Conservation (phyloP, 2,888 invertebrate species). For the Caenorhabditis parvicauda region DNA sequence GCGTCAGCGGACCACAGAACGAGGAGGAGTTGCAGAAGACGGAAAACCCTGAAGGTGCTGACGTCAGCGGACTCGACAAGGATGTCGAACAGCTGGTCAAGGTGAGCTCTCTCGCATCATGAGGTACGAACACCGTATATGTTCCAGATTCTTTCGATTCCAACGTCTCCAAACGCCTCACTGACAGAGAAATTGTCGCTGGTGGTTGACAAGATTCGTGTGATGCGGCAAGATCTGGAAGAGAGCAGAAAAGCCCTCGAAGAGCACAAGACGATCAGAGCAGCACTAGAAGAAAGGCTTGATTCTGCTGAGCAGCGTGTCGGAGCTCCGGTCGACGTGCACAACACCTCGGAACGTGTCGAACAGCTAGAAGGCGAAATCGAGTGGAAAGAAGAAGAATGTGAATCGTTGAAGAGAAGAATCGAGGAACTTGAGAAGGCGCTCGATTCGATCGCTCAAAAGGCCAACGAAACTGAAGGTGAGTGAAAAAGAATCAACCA, state of each 20-base stretch:
- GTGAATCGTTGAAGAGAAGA: conserved; percentile 28
- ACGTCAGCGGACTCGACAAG: background rate
- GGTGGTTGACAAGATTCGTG: conserved; percentile 15
- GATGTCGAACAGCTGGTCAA: background rate
- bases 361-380: conserved; percentile 33
- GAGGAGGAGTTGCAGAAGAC: background rate
- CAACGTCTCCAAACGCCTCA: conserved; percentile 8
- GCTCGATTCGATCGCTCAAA: conserved; percentile 22
- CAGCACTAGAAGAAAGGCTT: conserved; percentile 28
- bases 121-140: background rate
- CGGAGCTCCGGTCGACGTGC: conserved; percentile 3
- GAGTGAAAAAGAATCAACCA: conserved; percentile 3
- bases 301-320: conserved; percentile 7
- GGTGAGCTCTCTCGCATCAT: background rate
- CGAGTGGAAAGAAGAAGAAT: conserved; percentile 39
- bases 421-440: conserved; percentile 26
- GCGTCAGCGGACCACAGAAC: conserved; percentile 4
- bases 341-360: conserved; percentile 12
- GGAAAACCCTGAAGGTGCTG: background rate
- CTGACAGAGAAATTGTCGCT: conserved; percentile 13
- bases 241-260: conserved; percentile 18
- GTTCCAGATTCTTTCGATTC: background rate
- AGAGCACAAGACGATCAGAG: conserved; percentile 22
- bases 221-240: conserved; percentile 13
- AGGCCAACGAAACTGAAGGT: conserved; percentile 23